Base-by-base conservation (phyloP, 2,888 invertebrate species). In the Dendrolimus houi region DNA sequence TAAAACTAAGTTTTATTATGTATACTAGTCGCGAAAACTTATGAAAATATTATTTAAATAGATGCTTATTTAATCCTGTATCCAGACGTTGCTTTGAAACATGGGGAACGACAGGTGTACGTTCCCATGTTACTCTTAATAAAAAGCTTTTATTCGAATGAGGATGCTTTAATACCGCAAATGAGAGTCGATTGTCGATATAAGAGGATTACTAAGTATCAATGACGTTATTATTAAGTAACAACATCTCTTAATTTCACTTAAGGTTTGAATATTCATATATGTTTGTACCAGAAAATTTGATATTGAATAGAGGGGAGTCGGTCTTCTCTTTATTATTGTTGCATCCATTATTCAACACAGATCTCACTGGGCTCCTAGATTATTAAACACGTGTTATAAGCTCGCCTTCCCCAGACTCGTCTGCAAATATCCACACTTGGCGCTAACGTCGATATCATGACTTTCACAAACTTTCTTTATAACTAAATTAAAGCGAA, bases 341-440 rank as follows among this genome's bases (percentile, higher is more conserved):
- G 83, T 83, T 81, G 78, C 80, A 87, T 89, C 75, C 79, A 88
- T 88, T 87, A 89, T 89, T 89, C 85, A 88, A 75, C 64, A 62
- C 77, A 70, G 79, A 79, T 79, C 67, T 73, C 72, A 71, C 76
- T 75, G 71, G 65, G 70, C 81, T 78, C 71, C 81, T 90, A 85
- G 86, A 89, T 85, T 88, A 90, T 90, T 89, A 90, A 90, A 87
- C 83, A 81, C 75, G 72, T 82, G 82, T 87, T 87, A 88, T 83
- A 83, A 79, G 81, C 83, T 81, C 72, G 74, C 81, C 76, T 78
- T 47, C 82, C 82, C 85, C 76, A 75, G 79, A 79, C 77, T 79
- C 73, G 75, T 82, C 79, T 74, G 78, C 73, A 71, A 75, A 77
- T 77, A 74, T 77, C 78, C 75, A 70, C 70, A 70, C 72, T 70